A percentile compares a stretch with the other conserved stretches of the same genome.
Evolutionary conservation across 2,113 vertebrate species (phyloP).

Genomic region (Scytalopus superciliaris): DNA sequence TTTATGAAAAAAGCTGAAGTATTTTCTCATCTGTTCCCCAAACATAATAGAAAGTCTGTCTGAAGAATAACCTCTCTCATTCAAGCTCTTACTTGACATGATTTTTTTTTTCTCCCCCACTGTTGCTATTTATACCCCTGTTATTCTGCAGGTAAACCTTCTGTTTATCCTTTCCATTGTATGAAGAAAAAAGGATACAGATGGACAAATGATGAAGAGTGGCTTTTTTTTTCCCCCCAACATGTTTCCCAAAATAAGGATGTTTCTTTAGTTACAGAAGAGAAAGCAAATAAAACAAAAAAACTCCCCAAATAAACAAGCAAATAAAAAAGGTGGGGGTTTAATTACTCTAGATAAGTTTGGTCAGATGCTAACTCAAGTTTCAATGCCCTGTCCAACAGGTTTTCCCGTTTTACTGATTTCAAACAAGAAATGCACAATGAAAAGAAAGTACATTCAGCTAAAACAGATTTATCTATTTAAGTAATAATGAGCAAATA

Average conservation of each 20-base stretch:
- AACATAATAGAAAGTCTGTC: background rate
- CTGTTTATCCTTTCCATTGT: background rate
- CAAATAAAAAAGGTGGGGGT: background rate
- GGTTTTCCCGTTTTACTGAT: background rate
- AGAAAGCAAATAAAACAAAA: background rate
- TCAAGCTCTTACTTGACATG: background rate
- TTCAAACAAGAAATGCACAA: background rate
- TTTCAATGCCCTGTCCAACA: background rate
- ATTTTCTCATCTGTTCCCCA: background rate
- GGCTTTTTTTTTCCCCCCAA: accelerated
- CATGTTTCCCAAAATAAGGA: background rate
- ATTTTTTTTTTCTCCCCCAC: background rate
- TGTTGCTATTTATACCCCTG: background rate
- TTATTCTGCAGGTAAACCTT: background rate
- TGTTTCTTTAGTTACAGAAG: background rate
- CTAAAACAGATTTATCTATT: background rate
- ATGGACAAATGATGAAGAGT: background rate
- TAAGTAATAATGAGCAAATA: background rate
- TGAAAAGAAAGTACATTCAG: background rate
- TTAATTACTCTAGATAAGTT: background rate
- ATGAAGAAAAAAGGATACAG: background rate
- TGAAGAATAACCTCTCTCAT: background rate
- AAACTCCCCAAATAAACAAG: background rate
- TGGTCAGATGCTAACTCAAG: background rate
- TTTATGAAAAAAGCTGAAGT: background rate